These are phyloP conservation scores for Sitophilus oryzae DNA, from an alignment of 1,140 invertebrate genomes.

Conservation along the genomic window DNA sequence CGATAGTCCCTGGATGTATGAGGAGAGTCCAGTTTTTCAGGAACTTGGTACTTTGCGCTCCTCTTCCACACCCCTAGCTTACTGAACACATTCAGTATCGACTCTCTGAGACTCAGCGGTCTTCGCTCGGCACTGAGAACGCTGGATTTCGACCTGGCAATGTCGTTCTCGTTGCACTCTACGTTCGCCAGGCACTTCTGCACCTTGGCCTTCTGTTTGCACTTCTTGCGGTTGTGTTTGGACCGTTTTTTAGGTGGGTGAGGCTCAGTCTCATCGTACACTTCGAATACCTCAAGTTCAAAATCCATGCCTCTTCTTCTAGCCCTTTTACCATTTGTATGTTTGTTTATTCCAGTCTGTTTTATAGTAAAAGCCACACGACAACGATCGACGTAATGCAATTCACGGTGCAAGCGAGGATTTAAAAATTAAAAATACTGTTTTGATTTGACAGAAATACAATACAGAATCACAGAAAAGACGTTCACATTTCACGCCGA, in stretches of 20 bases:
- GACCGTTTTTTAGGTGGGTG: conserved; percentile 35
- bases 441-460: background rate
- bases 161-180: conserved; percentile 33
- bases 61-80: conserved; percentile 58
- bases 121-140: conserved; percentile 43
- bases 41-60: conserved; percentile 50
- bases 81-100: conserved; percentile 59
- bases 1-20: conserved; percentile 45
- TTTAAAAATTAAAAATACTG: conserved; percentile 1
- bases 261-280: conserved; percentile 40
- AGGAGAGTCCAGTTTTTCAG: conserved; percentile 53
- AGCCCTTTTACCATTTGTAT: conserved; percentile 22
- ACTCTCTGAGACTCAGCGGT: conserved; percentile 48
- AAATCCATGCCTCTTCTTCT: conserved; percentile 38
- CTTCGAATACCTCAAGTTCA: conserved; percentile 44
- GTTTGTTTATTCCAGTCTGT: no score
- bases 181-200: conserved; percentile 27
- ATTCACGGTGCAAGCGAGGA: background rate
- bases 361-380: no score
- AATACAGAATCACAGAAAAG: background rate
- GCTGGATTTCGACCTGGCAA: conserved; percentile 38
- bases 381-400: background rate
- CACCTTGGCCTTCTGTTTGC: conserved; percentile 39
- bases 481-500: background rate
- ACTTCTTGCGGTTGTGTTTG: conserved; percentile 42